Percentiles rank a stretch among this genome's conserved stretches.
These are phyloP conservation scores for Gopherus evgoodei DNA, from an alignment of 2,113 vertebrate genomes.

Conservation along the genomic window DNA sequence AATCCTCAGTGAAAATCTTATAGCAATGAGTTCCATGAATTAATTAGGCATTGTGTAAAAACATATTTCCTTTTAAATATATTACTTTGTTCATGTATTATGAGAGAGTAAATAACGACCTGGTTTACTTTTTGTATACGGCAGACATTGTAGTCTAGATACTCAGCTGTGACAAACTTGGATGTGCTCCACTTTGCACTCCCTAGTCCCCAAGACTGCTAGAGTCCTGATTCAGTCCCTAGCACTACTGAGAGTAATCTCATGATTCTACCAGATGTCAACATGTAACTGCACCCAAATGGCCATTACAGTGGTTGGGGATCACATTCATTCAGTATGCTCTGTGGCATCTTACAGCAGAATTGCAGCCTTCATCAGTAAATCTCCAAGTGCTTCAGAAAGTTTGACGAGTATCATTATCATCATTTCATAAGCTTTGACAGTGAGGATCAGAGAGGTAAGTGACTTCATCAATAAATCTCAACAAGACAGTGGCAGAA, in stretches of 20 bases:
- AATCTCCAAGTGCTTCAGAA: not conserved
- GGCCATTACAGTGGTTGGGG: not conserved
- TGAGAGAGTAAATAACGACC: not conserved
- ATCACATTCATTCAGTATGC: not conserved
- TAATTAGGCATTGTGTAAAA: not conserved
- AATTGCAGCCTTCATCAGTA: not conserved
- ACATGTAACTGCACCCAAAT: not conserved
- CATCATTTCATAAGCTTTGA: not conserved
- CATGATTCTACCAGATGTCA: not conserved
- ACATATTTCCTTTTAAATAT: not conserved
- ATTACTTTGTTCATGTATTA: not conserved
- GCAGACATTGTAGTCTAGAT: not conserved
- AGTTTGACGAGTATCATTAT: not conserved
- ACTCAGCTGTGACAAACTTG: not conserved
- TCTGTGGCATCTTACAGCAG: not conserved
- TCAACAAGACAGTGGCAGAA: not conserved
- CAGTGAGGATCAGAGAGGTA: not conserved
- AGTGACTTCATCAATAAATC: not conserved
- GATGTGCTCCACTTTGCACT: not conserved
- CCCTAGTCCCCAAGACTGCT: not conserved
- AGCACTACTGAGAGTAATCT: rapidly evolving
- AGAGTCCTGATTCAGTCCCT: not conserved
- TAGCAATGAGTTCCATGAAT: not conserved
- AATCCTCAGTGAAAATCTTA: not conserved
- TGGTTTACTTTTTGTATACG: not conserved